These are phyloP conservation scores for Macquaria australasica DNA, from an alignment of 2,113 vertebrate genomes.

Conservation along the genomic window DNA sequence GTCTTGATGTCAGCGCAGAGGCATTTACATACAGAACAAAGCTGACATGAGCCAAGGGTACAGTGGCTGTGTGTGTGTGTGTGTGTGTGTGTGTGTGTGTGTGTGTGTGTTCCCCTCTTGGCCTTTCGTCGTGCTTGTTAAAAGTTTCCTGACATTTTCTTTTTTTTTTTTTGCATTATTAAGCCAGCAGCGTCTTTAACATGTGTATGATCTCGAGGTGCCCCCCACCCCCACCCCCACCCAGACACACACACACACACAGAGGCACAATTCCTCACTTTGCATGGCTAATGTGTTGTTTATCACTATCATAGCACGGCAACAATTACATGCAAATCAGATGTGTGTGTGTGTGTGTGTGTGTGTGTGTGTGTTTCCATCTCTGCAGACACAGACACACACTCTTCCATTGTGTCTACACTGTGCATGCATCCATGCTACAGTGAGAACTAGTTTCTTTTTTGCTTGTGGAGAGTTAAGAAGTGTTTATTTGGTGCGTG, in stretches of 20 bases:
- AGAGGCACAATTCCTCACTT: conserved; percentile 74
- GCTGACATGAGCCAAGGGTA: conserved; percentile 70
- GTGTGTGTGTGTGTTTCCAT: conserved; percentile 19
- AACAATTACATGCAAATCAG: conserved; percentile 76
- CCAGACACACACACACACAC: not conserved
- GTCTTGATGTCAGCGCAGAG: conserved; percentile 59
- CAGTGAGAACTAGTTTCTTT: not conserved
- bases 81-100: conserved; percentile 6
- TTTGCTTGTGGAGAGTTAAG: conserved; percentile 3
- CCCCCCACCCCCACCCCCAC: conserved; percentile 30
- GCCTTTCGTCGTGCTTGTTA: conserved; percentile 60
- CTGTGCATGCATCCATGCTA: not conserved
- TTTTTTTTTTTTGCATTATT: conserved; percentile 74
- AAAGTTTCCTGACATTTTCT: conserved; percentile 81
- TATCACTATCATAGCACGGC: conserved; percentile 74
- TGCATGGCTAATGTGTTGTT: conserved; percentile 83
- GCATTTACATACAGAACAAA: conserved; percentile 78
- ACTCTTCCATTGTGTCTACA: not conserved
- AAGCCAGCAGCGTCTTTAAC: conserved; percentile 82
- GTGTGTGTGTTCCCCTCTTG: conserved; percentile 25
- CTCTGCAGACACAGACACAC: conserved; percentile 14
- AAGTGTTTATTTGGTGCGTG: conserved; percentile 29
- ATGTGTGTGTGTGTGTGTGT: not conserved
- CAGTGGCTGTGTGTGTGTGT: conserved; percentile 2
- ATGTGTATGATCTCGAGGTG: conserved; percentile 79